Evolutionary conservation across 2,888 invertebrate species (phyloP).

Genomic region (Colostygia pectinataria): DNA sequence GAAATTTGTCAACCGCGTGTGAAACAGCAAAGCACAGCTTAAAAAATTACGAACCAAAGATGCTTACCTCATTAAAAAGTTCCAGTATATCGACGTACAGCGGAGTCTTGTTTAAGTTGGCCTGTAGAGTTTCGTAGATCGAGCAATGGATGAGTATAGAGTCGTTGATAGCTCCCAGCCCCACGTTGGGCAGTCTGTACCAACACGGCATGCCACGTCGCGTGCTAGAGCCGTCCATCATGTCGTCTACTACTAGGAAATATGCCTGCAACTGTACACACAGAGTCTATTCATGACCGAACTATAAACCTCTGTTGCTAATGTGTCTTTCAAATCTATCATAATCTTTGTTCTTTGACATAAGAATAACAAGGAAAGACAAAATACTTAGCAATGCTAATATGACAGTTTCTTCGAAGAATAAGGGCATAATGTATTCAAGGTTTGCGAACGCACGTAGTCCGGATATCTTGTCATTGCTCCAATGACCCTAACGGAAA

Average conservation of each 20-base stretch:
- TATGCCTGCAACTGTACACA: slow-evolving; percentile 91
- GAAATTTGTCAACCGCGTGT: too few relatives aligned
- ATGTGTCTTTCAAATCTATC: too few relatives aligned
- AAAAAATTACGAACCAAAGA: background rate
- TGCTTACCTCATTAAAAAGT: slow-evolving; percentile 89
- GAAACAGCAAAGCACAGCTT: too few relatives aligned
- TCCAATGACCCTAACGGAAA: too few relatives aligned
- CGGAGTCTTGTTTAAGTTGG: slow-evolving; percentile 86
- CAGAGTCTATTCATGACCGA: background rate
- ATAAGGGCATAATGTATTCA: too few relatives aligned
- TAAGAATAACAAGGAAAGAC: too few relatives aligned
- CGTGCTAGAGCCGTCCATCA: slow-evolving; percentile 93
- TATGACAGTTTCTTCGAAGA: too few relatives aligned
- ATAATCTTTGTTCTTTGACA: too few relatives aligned
- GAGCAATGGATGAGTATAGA: slow-evolving; percentile 89
- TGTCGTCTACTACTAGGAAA: slow-evolving; percentile 94
- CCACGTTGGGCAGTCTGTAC: slow-evolving; percentile 89
- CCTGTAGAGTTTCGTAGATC: slow-evolving; percentile 87
- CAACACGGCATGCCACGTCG: slow-evolving; percentile 96
- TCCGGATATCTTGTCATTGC: too few relatives aligned
- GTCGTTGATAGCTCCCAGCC: slow-evolving; percentile 92
- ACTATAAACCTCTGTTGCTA: too few relatives aligned
- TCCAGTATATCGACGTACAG: slow-evolving; percentile 89
- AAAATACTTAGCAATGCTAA: too few relatives aligned
- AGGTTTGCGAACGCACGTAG: too few relatives aligned